These are phyloP conservation scores for Mesorhabditis spiculigera DNA, from an alignment of 2,888 invertebrate species.

Conservation along the genomic window DNA sequence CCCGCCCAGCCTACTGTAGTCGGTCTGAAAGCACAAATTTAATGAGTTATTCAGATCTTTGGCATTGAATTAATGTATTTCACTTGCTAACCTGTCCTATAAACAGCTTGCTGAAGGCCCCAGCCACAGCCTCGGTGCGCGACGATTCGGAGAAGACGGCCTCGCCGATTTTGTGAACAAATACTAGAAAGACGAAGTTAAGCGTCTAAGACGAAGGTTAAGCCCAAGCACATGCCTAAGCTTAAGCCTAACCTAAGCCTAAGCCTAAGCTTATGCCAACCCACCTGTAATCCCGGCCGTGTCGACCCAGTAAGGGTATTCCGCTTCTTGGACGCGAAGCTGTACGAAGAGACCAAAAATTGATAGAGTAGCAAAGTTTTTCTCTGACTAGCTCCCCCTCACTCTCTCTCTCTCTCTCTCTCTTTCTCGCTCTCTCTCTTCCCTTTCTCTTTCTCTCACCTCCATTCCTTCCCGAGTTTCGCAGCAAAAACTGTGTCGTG, in stretches of 20 bases:
- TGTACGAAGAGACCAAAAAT: slow-evolving; percentile 23
- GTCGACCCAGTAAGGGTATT: slow-evolving; percentile 39
- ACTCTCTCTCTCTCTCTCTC: too few relatives aligned
- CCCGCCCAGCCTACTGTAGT: slow-evolving; percentile 33
- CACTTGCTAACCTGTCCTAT: background rate
- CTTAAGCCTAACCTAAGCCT: background rate
- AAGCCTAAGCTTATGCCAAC: background rate
- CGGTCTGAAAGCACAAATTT: slow-evolving; percentile 17
- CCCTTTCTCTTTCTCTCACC: slow-evolving; percentile 15
- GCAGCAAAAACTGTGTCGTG: slow-evolving; percentile 19
- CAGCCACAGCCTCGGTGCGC: slow-evolving; percentile 27
- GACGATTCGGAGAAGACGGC: slow-evolving; percentile 38
- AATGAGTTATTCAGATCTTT: too few relatives aligned
- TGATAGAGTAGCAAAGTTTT: too few relatives aligned
- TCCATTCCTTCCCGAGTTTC: slow-evolving; percentile 25
- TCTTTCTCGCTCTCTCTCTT: too few relatives aligned
- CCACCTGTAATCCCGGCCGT: slow-evolving; percentile 26
- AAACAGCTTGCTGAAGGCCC: background rate
- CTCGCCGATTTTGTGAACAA: slow-evolving; percentile 31
- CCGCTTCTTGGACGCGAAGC: slow-evolving; percentile 28
- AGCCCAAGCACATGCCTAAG: too few relatives aligned
- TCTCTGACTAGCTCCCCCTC: too few relatives aligned
- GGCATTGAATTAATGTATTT: background rate
- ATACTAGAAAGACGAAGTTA: slow-evolving; percentile 20
- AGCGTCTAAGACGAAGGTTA: too few relatives aligned